Evolutionary conservation across 2,113 vertebrate species (phyloP), one percentile per base, ranked within the genome.

Genomic region (Erythrocercus mccallii): DNA sequence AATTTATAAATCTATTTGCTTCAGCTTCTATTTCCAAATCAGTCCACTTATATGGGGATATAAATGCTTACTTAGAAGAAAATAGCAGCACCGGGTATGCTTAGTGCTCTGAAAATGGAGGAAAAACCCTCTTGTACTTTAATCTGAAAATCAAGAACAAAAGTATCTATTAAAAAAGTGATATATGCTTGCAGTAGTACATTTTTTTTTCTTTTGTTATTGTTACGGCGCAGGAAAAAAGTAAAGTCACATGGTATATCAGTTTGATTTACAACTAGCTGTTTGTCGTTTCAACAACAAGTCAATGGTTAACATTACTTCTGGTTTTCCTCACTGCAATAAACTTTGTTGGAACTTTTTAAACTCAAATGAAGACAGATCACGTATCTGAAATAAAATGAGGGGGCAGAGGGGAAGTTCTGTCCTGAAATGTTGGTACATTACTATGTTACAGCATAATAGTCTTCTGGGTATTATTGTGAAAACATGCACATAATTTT

Each of bases 51-150:
- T 9, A 65, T 35, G 30, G 31, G 17, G 13, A 10, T 7, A 42
- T 60, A 42, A 81, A 5, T 77, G 60, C 22, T n/a, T 80, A 37
- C 24, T 71, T 76, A 54, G 17, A 61, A 25, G n/a, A 81, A 47
- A 50, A 51, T 57, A 3, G 10, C 22, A 77, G 5, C 28, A 56
- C 10, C 24, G 11, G 5, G 19, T 8, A 48, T 37, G 10, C 16
- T 76, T 64, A 91, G 16, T 54, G 10, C 8, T 74, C 28, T 58
- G 65, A 80, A 90, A 87, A 84, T 48, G 15, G 21, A 85, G 45
- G 18, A 70, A 68, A 84, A n/a, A 11, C 0, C 0, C 2, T 77
- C 10, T n/a, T 56, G 5, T 60, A 31, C 3, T 28, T 86, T 64
- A 45, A 72, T 37, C 10, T 57, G 19, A 88, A 85, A 78, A 10